Evolutionary conservation across 30 jellyfish, hydroid and myxozoan genomes (phyloP), one percentile per base, ranked within the genome.

Genomic region (Aurelia coerulea): DNA sequence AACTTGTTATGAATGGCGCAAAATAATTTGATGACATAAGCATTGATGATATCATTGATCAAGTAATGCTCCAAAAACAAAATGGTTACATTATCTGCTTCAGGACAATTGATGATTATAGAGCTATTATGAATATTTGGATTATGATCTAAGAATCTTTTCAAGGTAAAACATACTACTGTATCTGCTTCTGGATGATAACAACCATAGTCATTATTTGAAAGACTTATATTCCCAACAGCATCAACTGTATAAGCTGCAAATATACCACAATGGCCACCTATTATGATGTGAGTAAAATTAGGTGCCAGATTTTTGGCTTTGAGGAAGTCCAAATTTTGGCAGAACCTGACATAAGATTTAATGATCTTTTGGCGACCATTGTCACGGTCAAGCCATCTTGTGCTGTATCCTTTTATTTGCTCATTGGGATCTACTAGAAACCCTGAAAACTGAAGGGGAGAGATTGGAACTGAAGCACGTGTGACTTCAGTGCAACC

Each of bases 401-500:
- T 53, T 13, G 86, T 75, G 5, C 50, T 75, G 54, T 51, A 75
- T n/a, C 54, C n/a, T 53, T 58, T 75, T 17, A 75, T 53, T 75
- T 51, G 73, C 54, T 58, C 86, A 50, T 58, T 50, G 0, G n/a
- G 86, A 75, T 23, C 86, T 15, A 49, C 49, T 51, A 9, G 49
- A 75, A 75, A 49, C 16, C 76, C 86, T 10, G 76, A 10, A 37
- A 15, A 75, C 74, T 75, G 74, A 15, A 75, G 54, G 9, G 86
- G 86, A 46, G 86, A 75, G 17, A 31, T 53, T 9, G 86, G 86
- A 32, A 75, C 76, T 51, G 86, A 51, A 10, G 86, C 86, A 10
- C 86, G n/a, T 19, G 86, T 75, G n/a, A 34, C 86, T 37, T 75
- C 56, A 15, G 86, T 58, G 53, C 86, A 75, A 14, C 86, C 76